These are phyloP conservation scores for Rhaphigaster nebulosa DNA, from an alignment of 2,888 invertebrate species.

Conservation along the genomic window DNA sequence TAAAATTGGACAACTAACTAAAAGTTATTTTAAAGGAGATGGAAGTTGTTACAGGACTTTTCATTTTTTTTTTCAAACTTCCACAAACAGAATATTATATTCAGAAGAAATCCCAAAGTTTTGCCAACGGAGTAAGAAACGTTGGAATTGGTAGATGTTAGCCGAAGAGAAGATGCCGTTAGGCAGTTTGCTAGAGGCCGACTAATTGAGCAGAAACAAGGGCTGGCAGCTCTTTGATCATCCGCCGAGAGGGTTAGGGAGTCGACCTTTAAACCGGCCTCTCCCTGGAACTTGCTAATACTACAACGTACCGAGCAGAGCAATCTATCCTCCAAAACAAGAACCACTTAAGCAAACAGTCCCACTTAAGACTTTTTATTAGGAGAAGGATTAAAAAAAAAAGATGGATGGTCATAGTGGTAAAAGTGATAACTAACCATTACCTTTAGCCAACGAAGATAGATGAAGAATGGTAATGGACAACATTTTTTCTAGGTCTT, in stretches of 20 bases:
- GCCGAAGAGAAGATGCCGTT: neutral
- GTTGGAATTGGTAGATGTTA: constrained; percentile 13
- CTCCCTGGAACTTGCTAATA: neutral
- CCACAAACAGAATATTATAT: constrained; percentile 10
- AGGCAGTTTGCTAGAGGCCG: neutral
- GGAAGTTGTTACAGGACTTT: neutral
- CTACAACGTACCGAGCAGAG: neutral
- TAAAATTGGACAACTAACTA: neutral
- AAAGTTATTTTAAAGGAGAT: neutral
- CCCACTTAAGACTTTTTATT: neutral
- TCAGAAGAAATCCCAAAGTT: neutral
- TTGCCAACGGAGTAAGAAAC: neutral
- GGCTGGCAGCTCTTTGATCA: constrained; percentile 14
- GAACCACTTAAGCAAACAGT: neutral
- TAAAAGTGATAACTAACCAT: neutral
- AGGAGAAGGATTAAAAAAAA: neutral
- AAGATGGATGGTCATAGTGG: neutral
- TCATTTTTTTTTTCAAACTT: neutral
- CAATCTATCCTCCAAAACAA: neutral
- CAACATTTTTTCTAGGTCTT: neutral
- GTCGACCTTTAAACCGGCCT: neutral
- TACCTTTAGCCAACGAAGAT: too few species aligned
- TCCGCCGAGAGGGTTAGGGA: constrained; percentile 3
- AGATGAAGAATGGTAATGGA: neutral
- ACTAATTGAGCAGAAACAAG: constrained; percentile 37